Base-by-base conservation (phyloP, 2,113 vertebrate genomes). In the Phyllostomus discolor region DNA sequence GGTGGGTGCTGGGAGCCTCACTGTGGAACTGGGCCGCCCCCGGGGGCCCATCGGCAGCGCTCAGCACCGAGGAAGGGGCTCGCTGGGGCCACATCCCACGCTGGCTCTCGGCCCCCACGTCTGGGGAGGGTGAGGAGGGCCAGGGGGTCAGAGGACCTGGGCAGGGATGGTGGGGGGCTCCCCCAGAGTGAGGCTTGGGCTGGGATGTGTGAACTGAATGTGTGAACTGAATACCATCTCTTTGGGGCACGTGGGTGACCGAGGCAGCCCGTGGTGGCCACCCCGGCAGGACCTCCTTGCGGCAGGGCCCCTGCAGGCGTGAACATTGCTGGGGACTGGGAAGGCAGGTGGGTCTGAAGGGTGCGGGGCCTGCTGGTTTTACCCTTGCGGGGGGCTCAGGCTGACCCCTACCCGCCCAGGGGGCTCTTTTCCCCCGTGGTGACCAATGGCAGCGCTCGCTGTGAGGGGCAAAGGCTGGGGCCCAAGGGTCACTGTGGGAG, bases 41-140 rank as follows among this genome's bases (percentile, higher is more conserved):
- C 38, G 0, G 46, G 31, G 41, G 19, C 43, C 78, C 8, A 9
- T 33, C 0, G 33, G 50, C 16, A 20, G 33, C 41, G 43, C 48
- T 9, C 24, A 33, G 88, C 46, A 31, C 10, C 0, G 19, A 3
- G 15, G 4, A 20, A 48, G 28, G 26, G 41, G 57, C 33, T 24
- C 20, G 1, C 0, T 0, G 48, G 12, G 26, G 59, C 38, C 14
- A 4, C 4, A 46, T 0, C 4, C 38, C 19, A 19, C 0, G 0
- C 66, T 15, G 54, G 41, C 43, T 7, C 62, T 7, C 2, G 33
- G 54, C 57, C 20, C 33, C 0, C 33, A 35, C 11, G 11, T 19
- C 35, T 7, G 35, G 54, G 59, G 33, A 54, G 22, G 0, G 15
- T 7, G 48, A 14, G 26, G 4, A 33, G 38, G 52, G 43, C 11